Evolutionary conservation across 2,888 invertebrate genomes (phyloP).

Genomic region (Rhagonycha fulva): DNA sequence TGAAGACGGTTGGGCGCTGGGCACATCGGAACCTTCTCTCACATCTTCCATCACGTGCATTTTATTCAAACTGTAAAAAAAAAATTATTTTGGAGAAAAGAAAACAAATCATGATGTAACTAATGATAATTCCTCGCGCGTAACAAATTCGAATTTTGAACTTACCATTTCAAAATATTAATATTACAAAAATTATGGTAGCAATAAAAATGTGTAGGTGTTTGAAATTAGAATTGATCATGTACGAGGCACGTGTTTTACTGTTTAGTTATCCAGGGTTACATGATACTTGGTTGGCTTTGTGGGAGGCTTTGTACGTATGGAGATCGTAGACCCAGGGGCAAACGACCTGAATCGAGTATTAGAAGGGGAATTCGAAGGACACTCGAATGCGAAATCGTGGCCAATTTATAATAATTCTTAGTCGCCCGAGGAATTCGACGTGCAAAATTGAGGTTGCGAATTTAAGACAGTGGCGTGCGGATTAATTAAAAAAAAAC

Average conservation of each 20-base stretch:
- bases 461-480: constrained; percentile 1
- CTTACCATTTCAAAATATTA: neutral
- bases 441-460: constrained; percentile 15
- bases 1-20: constrained; percentile 49
- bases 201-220: constrained; percentile 6
- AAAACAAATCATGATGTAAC: neutral
- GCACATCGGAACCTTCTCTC: constrained; percentile 52
- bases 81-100: neutral
- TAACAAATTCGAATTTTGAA: neutral
- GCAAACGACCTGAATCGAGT: constrained; percentile 28
- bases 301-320: constrained; percentile 28
- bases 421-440: constrained; percentile 3
- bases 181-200: neutral
- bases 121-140: neutral
- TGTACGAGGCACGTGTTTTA: constrained; percentile 25
- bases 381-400: constrained; percentile 14
- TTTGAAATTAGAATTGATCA: constrained; percentile 19
- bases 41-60: constrained; percentile 65
- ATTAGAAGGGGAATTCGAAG: constrained; percentile 26
- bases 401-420: constrained; percentile 2
- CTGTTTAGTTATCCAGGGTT: constrained; percentile 20
- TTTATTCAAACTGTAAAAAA: constrained; percentile 61
- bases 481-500: constrained; percentile 32
- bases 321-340: constrained; percentile 27
- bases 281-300: constrained; percentile 18